Conservation (phyloP, 1,140 invertebrate genomes). For the Pectinophora gossypiella region DNA sequence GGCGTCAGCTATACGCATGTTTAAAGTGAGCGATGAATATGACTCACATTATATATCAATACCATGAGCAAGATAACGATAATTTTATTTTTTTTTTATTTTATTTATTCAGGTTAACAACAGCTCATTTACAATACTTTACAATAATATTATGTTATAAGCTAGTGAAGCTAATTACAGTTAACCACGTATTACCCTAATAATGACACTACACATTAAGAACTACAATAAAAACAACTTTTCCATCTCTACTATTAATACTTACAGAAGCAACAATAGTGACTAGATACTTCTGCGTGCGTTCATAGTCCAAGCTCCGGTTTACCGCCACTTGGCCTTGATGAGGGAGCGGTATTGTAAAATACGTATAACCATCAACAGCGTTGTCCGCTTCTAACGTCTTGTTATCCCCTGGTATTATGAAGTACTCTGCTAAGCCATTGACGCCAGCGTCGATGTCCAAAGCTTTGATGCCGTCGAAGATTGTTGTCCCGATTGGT, state of each 20-base stretch:
- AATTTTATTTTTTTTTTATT: no score
- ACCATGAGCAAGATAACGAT: no score
- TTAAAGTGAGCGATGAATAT: no score
- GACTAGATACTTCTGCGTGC: slow-evolving; percentile 90
- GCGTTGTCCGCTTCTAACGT: slow-evolving; percentile 68
- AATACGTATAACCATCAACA: slow-evolving; percentile 87
- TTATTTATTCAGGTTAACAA: no score
- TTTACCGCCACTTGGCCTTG: slow-evolving; percentile 94
- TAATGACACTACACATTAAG: background rate
- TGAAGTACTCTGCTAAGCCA: slow-evolving; percentile 88
- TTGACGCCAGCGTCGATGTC: slow-evolving; percentile 93
- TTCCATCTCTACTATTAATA: no score
- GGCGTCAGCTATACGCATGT: no score
- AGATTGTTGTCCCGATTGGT: slow-evolving; percentile 90
- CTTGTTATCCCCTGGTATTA: slow-evolving; percentile 78
- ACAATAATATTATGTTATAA: no score
- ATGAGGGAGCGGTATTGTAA: slow-evolving; percentile 91
- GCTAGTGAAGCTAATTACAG: no score
- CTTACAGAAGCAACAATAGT: slow-evolving; percentile 93
- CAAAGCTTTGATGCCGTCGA: slow-evolving; percentile 87
- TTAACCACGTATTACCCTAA: no score
- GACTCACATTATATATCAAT: no score
- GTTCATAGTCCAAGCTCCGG: slow-evolving; percentile 91
- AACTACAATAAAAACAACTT: background rate
- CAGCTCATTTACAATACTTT: no score